Percentiles rank a stretch among this genome's conserved stretches.
These are phyloP conservation scores for Pedetes capensis DNA, from an alignment of 2,113 vertebrate genomes.

Conservation along the genomic window DNA sequence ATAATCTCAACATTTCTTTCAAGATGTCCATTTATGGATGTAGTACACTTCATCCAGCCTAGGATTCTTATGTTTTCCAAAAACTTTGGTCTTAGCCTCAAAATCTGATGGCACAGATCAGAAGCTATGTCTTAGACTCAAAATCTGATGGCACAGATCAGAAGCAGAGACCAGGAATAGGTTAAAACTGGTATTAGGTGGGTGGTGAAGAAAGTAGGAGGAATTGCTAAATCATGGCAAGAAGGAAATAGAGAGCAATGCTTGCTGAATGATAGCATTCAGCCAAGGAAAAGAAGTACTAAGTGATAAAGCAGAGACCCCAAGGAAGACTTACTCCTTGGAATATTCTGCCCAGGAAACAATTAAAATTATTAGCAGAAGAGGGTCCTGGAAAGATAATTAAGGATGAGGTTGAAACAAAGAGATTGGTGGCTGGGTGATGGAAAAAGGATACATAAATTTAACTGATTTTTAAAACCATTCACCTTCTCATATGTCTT, in stretches of 20 bases:
- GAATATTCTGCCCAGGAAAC: background rate
- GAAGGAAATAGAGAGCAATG: background rate
- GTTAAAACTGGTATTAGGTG: background rate
- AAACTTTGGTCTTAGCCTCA: background rate
- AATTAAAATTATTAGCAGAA: background rate
- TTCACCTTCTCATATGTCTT: background rate
- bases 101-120: background rate
- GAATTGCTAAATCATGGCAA: background rate
- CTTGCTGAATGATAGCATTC: background rate
- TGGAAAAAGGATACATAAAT: background rate
- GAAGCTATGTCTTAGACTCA: background rate
- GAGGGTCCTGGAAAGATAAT: constrained; percentile 21
- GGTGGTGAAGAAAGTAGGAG: background rate
- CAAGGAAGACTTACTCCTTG: background rate
- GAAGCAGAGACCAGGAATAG: background rate
- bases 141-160: background rate
- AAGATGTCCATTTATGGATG: background rate
- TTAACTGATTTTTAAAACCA: background rate
- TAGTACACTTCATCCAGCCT: background rate
- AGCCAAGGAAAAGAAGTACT: background rate
- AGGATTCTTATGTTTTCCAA: background rate
- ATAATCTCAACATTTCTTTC: background rate
- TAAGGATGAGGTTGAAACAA: background rate
- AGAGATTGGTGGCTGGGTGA: background rate
- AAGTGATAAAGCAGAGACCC: background rate